Evolutionary conservation across 2,888 invertebrate genomes (phyloP).

Genomic region (Rotaria magnacalcarata): DNA sequence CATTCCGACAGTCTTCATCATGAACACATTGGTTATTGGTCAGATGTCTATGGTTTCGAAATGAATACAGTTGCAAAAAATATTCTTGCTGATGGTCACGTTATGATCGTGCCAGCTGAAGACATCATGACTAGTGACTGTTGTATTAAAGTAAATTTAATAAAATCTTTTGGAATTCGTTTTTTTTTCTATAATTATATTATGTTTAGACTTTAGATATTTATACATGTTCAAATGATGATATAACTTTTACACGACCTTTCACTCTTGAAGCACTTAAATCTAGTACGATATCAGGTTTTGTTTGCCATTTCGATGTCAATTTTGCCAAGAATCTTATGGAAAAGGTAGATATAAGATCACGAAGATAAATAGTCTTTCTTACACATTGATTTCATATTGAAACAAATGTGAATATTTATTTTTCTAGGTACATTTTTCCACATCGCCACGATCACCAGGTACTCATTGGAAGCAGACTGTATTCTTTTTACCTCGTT

Average conservation of each 20-base stretch:
- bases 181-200: background rate
- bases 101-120: slow-evolving; percentile 68
- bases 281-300: slow-evolving; percentile 71
- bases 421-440: slow-evolving; percentile 50
- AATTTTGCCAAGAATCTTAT: slow-evolving; percentile 66
- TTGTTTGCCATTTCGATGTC: slow-evolving; percentile 84
- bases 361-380: background rate
- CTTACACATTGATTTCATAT: too few species aligned
- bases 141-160: slow-evolving; percentile 58
- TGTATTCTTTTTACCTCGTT: slow-evolving; percentile 67
- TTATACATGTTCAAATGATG: slow-evolving; percentile 68
- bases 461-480: slow-evolving; percentile 74
- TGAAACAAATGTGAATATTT: too few species aligned
- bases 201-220: slow-evolving; percentile 71
- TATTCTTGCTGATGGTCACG: slow-evolving; percentile 73
- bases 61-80: slow-evolving; percentile 84
- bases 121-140: slow-evolving; percentile 68
- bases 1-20: slow-evolving; percentile 68
- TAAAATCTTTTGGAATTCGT: background rate
- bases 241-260: slow-evolving; percentile 62
- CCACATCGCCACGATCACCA: slow-evolving; percentile 64
- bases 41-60: slow-evolving; percentile 84
- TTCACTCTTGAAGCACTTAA: slow-evolving; percentile 68
- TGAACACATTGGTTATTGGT: slow-evolving; percentile 72
- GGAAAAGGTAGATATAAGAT: background rate